Conservation (phyloP, 92 coral and sea anemone species). For the Desmophyllum pertusum region DNA sequence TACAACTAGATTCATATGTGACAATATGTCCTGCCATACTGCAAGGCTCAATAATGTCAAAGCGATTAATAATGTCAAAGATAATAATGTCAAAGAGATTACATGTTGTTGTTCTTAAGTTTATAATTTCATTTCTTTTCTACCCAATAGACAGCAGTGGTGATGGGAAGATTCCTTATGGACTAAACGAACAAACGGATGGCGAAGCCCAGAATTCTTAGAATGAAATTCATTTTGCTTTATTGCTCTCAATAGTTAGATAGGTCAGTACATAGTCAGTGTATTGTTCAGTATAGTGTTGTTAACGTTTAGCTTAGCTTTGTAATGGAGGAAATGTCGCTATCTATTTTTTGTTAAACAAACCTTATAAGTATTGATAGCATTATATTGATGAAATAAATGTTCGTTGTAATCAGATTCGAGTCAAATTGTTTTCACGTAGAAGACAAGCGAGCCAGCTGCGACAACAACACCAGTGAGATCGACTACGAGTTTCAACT, state of each 20-base stretch:
- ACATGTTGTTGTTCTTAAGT: background rate
- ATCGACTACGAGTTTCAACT: no score
- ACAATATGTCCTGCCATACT: no score
- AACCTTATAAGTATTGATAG: background rate
- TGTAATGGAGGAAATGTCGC: background rate
- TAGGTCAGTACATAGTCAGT: background rate
- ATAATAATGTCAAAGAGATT: no score
- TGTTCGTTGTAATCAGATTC: background rate
- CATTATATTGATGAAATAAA: background rate
- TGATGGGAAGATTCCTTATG: constrained; percentile 35
- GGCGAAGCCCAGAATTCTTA: background rate
- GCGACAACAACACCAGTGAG: no score
- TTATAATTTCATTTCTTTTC: background rate
- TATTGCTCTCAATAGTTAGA: background rate
- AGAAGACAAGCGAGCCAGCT: no score
- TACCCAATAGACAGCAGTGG: constrained; percentile 25
- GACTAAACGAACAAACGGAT: constrained; percentile 1
- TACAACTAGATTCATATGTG: no score
- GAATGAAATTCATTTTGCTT: background rate
- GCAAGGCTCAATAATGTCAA: no score
- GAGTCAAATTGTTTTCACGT: background rate
- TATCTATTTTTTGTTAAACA: background rate
- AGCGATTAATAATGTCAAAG: no score
- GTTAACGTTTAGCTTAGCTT: no score
- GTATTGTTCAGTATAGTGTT: background rate